These are phyloP conservation scores for Damaliscus lunatus DNA, from an alignment of 2,113 vertebrate species.

Conservation along the genomic window DNA sequence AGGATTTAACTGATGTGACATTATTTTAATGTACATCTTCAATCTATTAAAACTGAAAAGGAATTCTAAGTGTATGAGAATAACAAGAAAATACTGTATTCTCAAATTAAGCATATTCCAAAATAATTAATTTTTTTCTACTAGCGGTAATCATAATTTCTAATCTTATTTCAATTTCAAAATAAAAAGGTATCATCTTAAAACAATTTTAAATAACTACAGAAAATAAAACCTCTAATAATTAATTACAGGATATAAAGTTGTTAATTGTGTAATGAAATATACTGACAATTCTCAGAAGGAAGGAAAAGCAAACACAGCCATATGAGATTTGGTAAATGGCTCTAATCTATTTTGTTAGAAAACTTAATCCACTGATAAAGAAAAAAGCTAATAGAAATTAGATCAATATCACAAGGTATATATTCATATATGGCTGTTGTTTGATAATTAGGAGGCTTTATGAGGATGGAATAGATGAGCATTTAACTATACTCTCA, in stretches of 20 bases:
- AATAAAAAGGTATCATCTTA: background rate
- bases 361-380: constrained; percentile 15
- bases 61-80: background rate
- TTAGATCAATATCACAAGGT: background rate
- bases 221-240: background rate
- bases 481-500: background rate
- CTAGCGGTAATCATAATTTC: constrained; percentile 19
- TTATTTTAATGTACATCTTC: background rate
- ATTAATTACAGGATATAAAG: background rate
- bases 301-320: background rate
- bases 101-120: background rate
- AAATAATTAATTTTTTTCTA: background rate
- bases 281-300: constrained; percentile 7
- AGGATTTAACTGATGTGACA: background rate
- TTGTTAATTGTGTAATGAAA: background rate
- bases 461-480: background rate
- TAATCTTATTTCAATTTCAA: background rate
- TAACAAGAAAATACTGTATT: background rate
- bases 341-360: background rate
- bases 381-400: background rate
- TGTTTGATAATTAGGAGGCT: background rate
- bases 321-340: constrained; percentile 22
- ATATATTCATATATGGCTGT: background rate
- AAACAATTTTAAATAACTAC: background rate
- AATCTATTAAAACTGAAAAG: background rate